These are phyloP conservation scores for Aphelocoma coerulescens DNA, from an alignment of 2,113 vertebrate genomes.

Conservation along the genomic window DNA sequence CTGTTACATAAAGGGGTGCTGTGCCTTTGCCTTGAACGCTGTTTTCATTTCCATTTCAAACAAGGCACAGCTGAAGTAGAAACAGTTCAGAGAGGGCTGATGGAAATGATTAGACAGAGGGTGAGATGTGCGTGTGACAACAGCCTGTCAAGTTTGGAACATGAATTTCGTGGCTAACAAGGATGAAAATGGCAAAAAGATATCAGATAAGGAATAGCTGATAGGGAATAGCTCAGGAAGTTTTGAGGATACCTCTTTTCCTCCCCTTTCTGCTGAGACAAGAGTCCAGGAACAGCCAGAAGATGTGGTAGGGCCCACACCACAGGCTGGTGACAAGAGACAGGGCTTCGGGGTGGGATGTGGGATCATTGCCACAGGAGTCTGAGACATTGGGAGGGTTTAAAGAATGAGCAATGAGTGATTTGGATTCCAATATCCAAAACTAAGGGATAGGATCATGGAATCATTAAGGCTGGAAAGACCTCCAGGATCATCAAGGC, in stretches of 20 bases:
- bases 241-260: rapidly evolving
- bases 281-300: not conserved
- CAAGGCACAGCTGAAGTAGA: not conserved
- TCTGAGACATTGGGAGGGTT: not conserved
- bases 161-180: not conserved
- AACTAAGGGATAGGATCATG: not conserved
- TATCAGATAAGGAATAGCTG: not conserved
- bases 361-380: not conserved
- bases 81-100: not conserved
- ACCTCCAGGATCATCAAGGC: no score
- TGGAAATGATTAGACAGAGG: not conserved
- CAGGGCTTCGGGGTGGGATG: not conserved
- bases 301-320: rapidly evolving
- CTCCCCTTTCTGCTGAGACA: not conserved
- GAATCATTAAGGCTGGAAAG: not conserved
- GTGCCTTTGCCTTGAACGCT: not conserved
- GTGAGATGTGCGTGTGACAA: not conserved
- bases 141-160: not conserved
- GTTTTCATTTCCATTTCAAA: constrained; percentile 30
- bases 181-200: not conserved
- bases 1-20: not conserved
- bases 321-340: not conserved
- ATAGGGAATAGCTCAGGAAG: not conserved
- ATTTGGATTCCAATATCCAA: not conserved
- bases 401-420: not conserved